phyloP scores from a whole-genome alignment of 1,140 invertebrate species.

The Eupristina koningsbergeri region DNA sequence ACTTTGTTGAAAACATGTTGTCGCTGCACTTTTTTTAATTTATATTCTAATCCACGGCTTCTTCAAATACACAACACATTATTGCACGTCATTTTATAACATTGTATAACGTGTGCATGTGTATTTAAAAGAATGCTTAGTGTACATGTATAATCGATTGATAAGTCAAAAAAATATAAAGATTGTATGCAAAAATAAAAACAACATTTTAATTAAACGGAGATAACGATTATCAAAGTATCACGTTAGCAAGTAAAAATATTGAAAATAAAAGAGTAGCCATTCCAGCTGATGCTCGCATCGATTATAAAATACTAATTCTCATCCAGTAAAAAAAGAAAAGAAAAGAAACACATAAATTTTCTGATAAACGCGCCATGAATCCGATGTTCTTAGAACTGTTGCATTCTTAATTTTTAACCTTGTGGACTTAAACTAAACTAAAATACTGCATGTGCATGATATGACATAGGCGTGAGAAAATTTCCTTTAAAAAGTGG shows the following conservation, averaged over 20 bases:
- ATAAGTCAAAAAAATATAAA: background rate
- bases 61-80: no score
- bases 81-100: no score
- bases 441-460: background rate
- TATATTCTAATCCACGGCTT: no score
- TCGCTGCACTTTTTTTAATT: no score
- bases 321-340: background rate
- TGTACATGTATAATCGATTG: no score
- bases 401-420: slow-evolving; percentile 9
- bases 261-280: background rate
- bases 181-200: background rate
- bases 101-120: no score
- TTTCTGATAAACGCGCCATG: background rate
- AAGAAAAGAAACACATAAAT: slow-evolving; percentile 13
- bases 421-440: background rate
- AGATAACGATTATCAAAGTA: background rate
- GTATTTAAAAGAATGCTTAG: no score
- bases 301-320: background rate
- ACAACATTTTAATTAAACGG: background rate
- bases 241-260: background rate
- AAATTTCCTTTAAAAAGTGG: slow-evolving; percentile 3
- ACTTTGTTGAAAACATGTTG: no score
- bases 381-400: background rate
- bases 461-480: background rate
- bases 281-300: background rate